Conservation (phyloP, 2,797 vertebrate species). For the Manis javanica region DNA sequence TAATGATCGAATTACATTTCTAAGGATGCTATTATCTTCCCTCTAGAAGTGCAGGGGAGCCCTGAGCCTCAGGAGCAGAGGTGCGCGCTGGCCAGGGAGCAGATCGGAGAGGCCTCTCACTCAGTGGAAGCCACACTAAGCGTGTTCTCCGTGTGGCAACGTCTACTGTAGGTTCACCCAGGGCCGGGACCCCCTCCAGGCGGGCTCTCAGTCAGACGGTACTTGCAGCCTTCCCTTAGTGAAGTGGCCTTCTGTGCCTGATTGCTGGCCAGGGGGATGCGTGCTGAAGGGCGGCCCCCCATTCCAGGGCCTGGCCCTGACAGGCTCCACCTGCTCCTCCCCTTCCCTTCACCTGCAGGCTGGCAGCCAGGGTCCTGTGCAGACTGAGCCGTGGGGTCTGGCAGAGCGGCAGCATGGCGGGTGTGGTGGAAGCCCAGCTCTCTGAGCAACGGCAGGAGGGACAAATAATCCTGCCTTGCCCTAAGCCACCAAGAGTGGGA, state of each 20-base stretch:
- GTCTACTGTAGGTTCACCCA: background rate
- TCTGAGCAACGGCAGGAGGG: background rate
- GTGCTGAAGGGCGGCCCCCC: background rate
- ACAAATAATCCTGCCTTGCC: accelerated
- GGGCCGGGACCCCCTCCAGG: background rate
- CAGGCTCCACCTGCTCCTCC: background rate
- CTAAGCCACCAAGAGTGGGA: accelerated
- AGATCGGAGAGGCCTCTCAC: too few species aligned
- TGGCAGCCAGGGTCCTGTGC: accelerated
- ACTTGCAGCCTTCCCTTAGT: background rate
- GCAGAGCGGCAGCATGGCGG: accelerated
- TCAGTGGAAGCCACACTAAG: background rate
- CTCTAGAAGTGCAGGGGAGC: background rate
- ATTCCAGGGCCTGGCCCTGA: background rate
- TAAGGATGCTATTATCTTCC: background rate
- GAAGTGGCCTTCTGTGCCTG: background rate
- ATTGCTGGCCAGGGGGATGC: background rate
- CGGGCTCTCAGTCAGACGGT: too few species aligned
- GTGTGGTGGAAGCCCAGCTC: background rate
- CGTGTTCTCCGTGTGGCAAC: accelerated
- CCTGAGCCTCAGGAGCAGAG: background rate
- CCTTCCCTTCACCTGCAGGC: too few species aligned
- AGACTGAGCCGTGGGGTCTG: too few species aligned
- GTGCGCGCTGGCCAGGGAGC: accelerated
- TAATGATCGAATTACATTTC: background rate